Conservation (phyloP, 2,888 invertebrate genomes). For the Hypomecis atomaria region DNA sequence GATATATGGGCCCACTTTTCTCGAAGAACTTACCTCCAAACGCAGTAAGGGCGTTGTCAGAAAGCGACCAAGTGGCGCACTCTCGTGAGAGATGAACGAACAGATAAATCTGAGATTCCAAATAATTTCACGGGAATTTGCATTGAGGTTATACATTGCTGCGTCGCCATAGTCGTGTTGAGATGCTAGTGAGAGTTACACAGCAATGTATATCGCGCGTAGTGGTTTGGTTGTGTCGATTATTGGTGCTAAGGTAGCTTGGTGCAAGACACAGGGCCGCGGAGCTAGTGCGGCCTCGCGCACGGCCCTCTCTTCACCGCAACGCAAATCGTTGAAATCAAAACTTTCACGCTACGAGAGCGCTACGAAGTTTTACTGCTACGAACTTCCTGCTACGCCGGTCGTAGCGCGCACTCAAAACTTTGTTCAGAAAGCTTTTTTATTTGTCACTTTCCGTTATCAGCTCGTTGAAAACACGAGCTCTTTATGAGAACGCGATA, state of each 20-base stretch:
- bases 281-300: constrained; percentile 76
- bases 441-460: constrained; percentile 82
- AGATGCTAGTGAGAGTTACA: neutral
- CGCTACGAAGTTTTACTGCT: constrained; percentile 85
- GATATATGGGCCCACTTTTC: constrained; percentile 59
- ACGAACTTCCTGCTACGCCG: constrained; percentile 84
- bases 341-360: constrained; percentile 84
- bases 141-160: constrained; percentile 56
- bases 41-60: constrained; percentile 77
- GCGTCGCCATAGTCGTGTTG: constrained; percentile 19
- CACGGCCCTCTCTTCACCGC: constrained; percentile 78
- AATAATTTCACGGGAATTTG: constrained; percentile 38
- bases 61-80: constrained; percentile 80
- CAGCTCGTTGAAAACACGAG: constrained; percentile 70
- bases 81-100: constrained; percentile 82
- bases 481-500: constrained; percentile 57
- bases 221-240: neutral
- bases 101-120: constrained; percentile 71
- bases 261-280: constrained; percentile 70
- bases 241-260: constrained; percentile 28
- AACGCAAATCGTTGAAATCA: constrained; percentile 85
- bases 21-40: constrained; percentile 67
- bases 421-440: constrained; percentile 83
- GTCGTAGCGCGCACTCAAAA: constrained; percentile 81
- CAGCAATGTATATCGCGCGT: constrained; percentile 30